Conservation (phyloP, 2,888 invertebrate genomes). For the Bursaphelenchus okinawaensis region DNA sequence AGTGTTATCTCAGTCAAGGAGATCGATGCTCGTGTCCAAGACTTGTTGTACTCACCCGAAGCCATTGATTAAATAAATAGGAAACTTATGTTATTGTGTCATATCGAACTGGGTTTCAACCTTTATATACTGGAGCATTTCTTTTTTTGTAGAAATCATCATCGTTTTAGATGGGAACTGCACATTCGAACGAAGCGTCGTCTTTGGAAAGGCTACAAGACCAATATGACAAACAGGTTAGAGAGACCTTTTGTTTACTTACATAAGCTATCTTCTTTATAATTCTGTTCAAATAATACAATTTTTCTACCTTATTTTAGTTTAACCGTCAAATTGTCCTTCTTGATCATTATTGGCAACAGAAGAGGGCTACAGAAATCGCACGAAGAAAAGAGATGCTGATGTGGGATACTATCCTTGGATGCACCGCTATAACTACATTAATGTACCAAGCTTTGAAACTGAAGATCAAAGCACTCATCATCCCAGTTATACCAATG, state of each 20-base stretch:
- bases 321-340: constrained; percentile 9
- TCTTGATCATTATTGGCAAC: background rate
- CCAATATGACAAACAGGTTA: background rate
- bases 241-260: background rate
- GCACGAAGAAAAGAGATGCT: constrained; percentile 29
- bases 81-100: background rate
- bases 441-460: constrained; percentile 29
- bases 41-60: constrained; percentile 5
- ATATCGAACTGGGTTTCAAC: background rate
- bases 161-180: background rate
- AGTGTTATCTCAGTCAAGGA: constrained; percentile 16
- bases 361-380: constrained; percentile 1
- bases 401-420: constrained; percentile 37
- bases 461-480: constrained; percentile 14
- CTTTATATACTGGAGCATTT: background rate
- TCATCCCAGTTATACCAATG: constrained; percentile 42
- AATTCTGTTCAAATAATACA: no score
- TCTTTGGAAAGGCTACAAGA: background rate
- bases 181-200: background rate
- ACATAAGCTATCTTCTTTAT: background rate
- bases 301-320: constrained; percentile 3
- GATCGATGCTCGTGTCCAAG: constrained; percentile 19
- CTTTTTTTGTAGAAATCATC: background rate
- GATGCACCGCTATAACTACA: constrained; percentile 30
- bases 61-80: constrained; percentile 2